Percentiles rank a stretch among this genome's conserved stretches.
These are phyloP conservation scores for Himalopsyche anomala DNA, from an alignment of 2,888 invertebrate species.

Conservation along the genomic window DNA sequence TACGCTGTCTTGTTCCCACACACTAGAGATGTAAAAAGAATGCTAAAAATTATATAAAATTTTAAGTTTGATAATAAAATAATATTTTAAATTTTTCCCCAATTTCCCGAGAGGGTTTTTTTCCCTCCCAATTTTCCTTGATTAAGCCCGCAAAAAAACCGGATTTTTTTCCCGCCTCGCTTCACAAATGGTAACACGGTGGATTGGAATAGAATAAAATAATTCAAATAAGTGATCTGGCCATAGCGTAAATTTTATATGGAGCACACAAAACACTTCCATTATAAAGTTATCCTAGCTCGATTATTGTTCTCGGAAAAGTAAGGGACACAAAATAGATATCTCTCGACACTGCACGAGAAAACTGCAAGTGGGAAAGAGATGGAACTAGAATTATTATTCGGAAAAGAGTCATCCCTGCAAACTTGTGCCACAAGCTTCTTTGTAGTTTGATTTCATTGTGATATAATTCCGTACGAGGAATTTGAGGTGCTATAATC, in stretches of 20 bases:
- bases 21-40: no score
- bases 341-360: background rate
- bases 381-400: constrained; percentile 27
- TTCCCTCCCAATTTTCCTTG: no score
- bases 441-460: constrained; percentile 65
- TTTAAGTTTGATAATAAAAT: no score
- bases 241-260: constrained; percentile 57
- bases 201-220: background rate
- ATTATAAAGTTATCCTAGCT: constrained; percentile 64
- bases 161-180: no score
- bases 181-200: background rate
- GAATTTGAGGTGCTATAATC: background rate
- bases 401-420: constrained; percentile 58
- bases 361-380: background rate
- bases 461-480: constrained; percentile 52
- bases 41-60: no score
- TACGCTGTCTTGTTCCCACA: no score
- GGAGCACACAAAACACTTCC: constrained; percentile 63
- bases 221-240: constrained; percentile 62
- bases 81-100: no score
- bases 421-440: constrained; percentile 63
- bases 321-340: constrained; percentile 29
- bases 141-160: no score
- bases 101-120: no score
- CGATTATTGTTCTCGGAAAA: constrained; percentile 62